Base-by-base conservation (phyloP, 2,888 invertebrate species). In the Torymus aiolomorphi region DNA sequence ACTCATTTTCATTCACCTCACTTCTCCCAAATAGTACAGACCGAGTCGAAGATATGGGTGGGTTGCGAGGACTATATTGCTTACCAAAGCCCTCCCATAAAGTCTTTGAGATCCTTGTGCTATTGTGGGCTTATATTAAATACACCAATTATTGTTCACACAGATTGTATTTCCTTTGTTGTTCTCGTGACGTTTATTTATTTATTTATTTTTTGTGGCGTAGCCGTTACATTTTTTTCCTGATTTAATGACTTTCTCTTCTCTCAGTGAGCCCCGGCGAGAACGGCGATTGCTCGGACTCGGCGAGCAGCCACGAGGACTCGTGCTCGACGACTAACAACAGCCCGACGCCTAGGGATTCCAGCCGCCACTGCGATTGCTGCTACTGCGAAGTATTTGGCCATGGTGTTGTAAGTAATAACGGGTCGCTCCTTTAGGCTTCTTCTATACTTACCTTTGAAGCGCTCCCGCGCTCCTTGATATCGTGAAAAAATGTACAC, bases 381-480 rank as follows among this genome's bases (percentile, higher is more conserved):
- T 95, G 95, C 87, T 95, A 95, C 87, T 95, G 95, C 88, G 95
- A 95, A 84, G 95, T 95, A n/a, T 95, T 95, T 85, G 95, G 95
- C 62, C 95, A 95, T 84, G 94, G 94, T 76, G 94, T 93, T 84
- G 91, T 91, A 83, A 88, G 89, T 89, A 71, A 10, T 49, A 18
- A 42, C 18, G n/a, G n/a, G n/a, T n/a, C n/a, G n/a, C n/a, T n/a
- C n/a, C n/a, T n/a, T n/a, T n/a, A n/a, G n/a, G n/a, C n/a, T n/a
- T n/a, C n/a, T n/a, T n/a, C n/a, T n/a, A n/a, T n/a, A n/a, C n/a
- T n/a, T n/a, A n/a, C n/a, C n/a, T n/a, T n/a, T n/a, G n/a, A n/a
- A n/a, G n/a, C n/a, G n/a, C n/a, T n/a, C n/a, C n/a, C n/a, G n/a
- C n/a, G n/a, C n/a, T n/a, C n/a, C n/a, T n/a, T n/a, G n/a, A n/a